Evolutionary conservation across 2,113 vertebrate genomes (phyloP).

Genomic region (Pterophyllum scalare): DNA sequence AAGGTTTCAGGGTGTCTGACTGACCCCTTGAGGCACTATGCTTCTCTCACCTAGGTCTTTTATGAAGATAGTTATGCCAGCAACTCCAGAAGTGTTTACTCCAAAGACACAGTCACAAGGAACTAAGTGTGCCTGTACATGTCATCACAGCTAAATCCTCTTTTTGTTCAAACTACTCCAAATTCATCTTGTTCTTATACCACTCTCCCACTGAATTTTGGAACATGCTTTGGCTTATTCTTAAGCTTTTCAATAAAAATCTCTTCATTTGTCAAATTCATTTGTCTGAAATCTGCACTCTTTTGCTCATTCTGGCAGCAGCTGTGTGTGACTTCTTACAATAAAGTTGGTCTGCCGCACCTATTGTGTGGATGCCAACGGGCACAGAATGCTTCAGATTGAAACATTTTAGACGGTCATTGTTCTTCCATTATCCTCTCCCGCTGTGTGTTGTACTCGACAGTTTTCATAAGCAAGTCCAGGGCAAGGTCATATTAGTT

Average conservation of each 20-base stretch:
- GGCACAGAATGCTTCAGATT: background rate
- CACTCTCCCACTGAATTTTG: background rate
- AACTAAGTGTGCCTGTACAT: background rate
- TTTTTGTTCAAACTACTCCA: background rate
- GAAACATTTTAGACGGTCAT: background rate
- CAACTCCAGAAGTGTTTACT: background rate
- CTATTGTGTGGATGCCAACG: background rate
- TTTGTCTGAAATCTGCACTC: background rate
- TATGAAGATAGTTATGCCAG: background rate
- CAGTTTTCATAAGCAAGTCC: slow-evolving; percentile 5
- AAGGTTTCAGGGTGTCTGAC: background rate
- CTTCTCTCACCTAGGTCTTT: background rate
- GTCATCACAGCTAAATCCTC: background rate
- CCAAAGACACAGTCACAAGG: background rate
- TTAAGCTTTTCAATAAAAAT: background rate
- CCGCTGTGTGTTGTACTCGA: background rate
- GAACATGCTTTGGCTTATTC: background rate
- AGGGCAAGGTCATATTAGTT: background rate
- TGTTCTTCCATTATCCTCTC: background rate
- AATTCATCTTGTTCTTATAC: background rate
- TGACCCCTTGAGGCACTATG: background rate
- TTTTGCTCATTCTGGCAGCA: background rate
- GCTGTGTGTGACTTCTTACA: background rate
- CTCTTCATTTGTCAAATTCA: background rate
- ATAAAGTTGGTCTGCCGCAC: background rate